Conservation (phyloP, 2,888 invertebrate genomes). For the Drosophila koepferae region DNA sequence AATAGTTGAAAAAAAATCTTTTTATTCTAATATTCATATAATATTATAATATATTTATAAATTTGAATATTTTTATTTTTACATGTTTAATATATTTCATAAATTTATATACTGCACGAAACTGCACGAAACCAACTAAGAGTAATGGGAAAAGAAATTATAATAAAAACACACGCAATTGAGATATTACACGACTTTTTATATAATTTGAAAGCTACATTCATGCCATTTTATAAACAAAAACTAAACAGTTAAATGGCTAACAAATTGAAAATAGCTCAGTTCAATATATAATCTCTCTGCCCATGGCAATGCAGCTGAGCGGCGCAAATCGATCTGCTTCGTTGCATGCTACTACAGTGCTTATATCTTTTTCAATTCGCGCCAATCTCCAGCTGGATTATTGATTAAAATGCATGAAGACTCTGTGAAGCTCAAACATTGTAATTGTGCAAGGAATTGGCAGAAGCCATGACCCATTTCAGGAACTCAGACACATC, state of each 20-base stretch:
- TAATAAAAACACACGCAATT: neutral
- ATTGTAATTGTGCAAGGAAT: neutral
- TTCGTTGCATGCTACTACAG: neutral
- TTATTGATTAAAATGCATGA: neutral
- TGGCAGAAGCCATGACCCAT: neutral
- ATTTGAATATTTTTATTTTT: no score
- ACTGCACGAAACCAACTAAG: neutral
- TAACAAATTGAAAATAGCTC: neutral
- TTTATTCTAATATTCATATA: no score
- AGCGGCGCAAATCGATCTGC: neutral
- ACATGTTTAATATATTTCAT: neutral
- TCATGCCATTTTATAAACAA: neutral
- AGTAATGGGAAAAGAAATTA: neutral
- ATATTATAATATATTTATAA: no score
- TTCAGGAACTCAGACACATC: neutral
- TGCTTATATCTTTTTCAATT: neutral
- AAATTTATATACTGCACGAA: neutral
- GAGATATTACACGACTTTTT: neutral
- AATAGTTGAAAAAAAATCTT: no score
- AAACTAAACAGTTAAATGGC: neutral
- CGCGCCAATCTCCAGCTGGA: neutral
- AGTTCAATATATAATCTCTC: neutral
- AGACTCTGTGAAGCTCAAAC: no score
- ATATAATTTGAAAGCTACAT: neutral
- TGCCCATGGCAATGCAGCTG: neutral